Evolutionary conservation across 2,888 invertebrate species (phyloP), one percentile per base, ranked within the genome.

Genomic region (Masnerella sp.): DNA sequence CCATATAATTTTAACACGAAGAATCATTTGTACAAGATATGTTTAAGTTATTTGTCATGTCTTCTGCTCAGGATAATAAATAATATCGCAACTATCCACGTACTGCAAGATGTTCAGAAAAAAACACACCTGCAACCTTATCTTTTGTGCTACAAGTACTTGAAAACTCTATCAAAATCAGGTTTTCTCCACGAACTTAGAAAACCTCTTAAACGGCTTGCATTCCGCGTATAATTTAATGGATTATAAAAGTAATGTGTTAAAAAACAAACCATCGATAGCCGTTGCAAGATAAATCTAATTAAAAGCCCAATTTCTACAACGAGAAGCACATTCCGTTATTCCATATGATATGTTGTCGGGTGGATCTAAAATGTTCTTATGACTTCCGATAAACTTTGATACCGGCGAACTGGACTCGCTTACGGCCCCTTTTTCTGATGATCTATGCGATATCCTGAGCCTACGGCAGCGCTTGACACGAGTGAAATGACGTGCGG

Each of bases 231-330:
- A n/a, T n/a, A n/a, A 47, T 40, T 52, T 45, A 52, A 68, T 68
- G 59, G 45, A 59, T 68, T 59, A 38, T 18, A 52, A 14, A 59
- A 68, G 51, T 68, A 59, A 52, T 59, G 51, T 38, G 68, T 59
- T 68, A 68, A 52, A 68, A 45, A 43, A 52, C 40, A 59, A 59
- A n/a, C 59, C 59, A 45, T 43, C 69, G 58, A 64, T 64, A 70
- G 47, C 4, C 14, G 38, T n/a, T 22, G 28, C 28, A 28, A 40
- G 62, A 64, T 72, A 59, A 54, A 65, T 54, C 45, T 65, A 65
- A 72, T 72, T 72, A 72, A 65, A 65, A 65, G 52, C 59, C 51
- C 64, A 71, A 65, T 52, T 65, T 51, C 45, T 52, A 52, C 64
- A 42, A 47, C 64, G 52, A 59, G 59, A 51, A 58, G 51, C 58